These are phyloP conservation scores for Odontomyia ornata DNA, from an alignment of 2,888 invertebrate genomes.

Conservation along the genomic window DNA sequence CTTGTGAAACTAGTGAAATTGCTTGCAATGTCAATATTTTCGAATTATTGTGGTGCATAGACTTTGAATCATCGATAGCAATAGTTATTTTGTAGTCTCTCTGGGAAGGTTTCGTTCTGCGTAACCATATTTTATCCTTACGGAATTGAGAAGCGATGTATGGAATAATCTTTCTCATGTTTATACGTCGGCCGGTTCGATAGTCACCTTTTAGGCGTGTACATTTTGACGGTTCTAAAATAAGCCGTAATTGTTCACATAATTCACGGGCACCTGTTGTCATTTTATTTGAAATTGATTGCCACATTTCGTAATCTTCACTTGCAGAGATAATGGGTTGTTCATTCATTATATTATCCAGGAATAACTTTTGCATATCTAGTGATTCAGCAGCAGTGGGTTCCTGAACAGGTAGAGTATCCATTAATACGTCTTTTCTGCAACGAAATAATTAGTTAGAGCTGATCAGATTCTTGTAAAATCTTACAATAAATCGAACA, in stretches of 20 bases:
- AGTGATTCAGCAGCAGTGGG: constrained; percentile 56
- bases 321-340: constrained; percentile 56
- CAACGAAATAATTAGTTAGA: constrained; percentile 1
- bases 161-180: constrained; percentile 96
- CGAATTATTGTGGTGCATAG: constrained; percentile 88
- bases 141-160: constrained; percentile 99
- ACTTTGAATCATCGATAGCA: constrained; percentile 95
- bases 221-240: constrained; percentile 94
- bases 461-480: not conserved
- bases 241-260: constrained; percentile 91
- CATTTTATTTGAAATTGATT: constrained; percentile 62
- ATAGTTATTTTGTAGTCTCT: constrained; percentile 95
- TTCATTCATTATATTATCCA: constrained; percentile 57
- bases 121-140: constrained; percentile 98
- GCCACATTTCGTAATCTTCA: constrained; percentile 61
- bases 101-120: constrained; percentile 93
- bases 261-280: constrained; percentile 78
- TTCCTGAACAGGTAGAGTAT: constrained; percentile 56
- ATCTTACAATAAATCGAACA: not conserved
- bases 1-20: constrained; percentile 88
- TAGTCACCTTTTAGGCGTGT: constrained; percentile 94
- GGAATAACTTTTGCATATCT: constrained; percentile 59
- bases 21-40: constrained; percentile 95
- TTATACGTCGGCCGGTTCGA: constrained; percentile 94
- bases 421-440: constrained; percentile 59